Evolutionary conservation across 1,140 invertebrate genomes (phyloP).

Genomic region (Sycophila sp.): DNA sequence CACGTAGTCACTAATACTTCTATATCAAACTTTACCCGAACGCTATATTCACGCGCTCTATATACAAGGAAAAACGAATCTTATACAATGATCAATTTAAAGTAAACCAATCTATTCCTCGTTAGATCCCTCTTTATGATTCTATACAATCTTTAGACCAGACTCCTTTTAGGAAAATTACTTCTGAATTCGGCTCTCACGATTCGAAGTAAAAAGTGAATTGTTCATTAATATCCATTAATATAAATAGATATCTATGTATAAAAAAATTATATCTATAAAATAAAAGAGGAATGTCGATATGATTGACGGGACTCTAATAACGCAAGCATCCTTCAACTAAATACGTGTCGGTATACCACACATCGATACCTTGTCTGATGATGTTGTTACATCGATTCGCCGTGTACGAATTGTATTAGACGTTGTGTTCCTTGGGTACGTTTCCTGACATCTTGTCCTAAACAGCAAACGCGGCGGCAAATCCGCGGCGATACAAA

Average conservation of each 20-base stretch:
- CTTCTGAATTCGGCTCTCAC: background rate
- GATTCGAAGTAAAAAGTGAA: no score
- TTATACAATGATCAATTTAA: background rate
- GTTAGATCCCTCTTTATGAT: background rate
- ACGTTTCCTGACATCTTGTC: slow-evolving; percentile 7
- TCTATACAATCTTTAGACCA: background rate
- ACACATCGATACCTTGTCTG: background rate
- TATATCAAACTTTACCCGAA: slow-evolving; percentile 21
- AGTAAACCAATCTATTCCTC: background rate
- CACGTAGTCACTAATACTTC: slow-evolving; percentile 12
- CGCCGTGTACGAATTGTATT: background rate
- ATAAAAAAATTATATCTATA: no score
- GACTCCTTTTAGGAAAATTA: background rate
- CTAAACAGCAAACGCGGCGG: background rate
- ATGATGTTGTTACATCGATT: background rate
- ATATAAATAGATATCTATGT: background rate
- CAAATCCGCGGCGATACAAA: background rate
- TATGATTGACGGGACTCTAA: background rate
- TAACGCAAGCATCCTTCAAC: background rate
- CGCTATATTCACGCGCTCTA: background rate
- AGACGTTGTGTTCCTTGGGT: slow-evolving; percentile 15
- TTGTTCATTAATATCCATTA: no score
- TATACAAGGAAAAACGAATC: background rate
- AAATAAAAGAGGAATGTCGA: background rate
- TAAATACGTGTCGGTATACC: no score